Percentiles rank a stretch among this genome's conserved stretches.
Evolutionary conservation across 2,113 vertebrate species (phyloP).

Genomic region (Ophiodon elongatus): DNA sequence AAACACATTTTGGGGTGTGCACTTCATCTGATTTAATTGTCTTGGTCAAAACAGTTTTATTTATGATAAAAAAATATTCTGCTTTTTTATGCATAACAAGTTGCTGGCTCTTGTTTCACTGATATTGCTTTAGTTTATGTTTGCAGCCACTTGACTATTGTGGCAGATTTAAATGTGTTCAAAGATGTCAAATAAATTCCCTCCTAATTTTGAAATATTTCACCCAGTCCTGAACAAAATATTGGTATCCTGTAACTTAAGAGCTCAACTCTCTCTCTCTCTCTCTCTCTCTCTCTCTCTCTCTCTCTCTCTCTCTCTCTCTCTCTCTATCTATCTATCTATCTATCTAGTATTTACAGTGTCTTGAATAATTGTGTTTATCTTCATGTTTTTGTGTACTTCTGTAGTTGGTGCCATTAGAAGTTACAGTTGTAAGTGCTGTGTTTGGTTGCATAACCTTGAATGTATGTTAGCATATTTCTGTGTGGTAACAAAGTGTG

Average conservation of each 20-base stretch:
- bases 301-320: no score
- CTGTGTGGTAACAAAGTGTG: neutral
- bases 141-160: neutral
- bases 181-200: neutral
- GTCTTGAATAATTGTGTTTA: neutral
- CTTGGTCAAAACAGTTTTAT: neutral
- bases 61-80: neutral
- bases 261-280: no score
- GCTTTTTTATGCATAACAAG: neutral
- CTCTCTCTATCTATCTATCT: no score
- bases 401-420: neutral
- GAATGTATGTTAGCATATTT: neutral
- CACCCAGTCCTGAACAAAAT: neutral
- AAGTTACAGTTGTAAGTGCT: neutral
- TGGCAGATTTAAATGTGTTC: neutral
- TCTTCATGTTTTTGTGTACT: neutral
- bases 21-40: neutral
- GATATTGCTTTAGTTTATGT: neutral
- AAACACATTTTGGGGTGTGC: neutral
- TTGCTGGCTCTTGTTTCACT: neutral
- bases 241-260: neutral
- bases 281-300: no score
- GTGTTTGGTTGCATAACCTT: neutral
- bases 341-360: neutral
- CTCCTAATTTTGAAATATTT: neutral